Evolutionary conservation across 1,140 invertebrate species (phyloP).

Genomic region (Heliconius congener): DNA sequence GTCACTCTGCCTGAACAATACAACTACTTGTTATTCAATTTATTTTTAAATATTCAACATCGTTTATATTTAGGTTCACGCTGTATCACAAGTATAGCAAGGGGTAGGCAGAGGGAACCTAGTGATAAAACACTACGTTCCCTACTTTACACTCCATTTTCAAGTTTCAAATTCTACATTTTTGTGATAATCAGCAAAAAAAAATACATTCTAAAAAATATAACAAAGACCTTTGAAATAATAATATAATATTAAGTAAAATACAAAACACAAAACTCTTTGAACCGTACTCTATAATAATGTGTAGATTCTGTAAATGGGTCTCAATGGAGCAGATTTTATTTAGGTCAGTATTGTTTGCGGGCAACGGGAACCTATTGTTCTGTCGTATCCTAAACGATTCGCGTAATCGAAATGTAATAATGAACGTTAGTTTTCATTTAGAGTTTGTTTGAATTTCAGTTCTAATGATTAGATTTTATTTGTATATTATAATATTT

Average conservation of each 20-base stretch:
- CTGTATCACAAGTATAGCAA: too few species aligned
- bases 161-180: too few species aligned
- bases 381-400: slow-evolving; percentile 37
- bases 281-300: slow-evolving; percentile 10
- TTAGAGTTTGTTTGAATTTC: neutral
- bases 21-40: too few species aligned
- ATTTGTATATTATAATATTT: neutral
- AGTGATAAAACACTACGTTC: too few species aligned
- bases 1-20: too few species aligned
- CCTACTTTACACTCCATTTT: too few species aligned
- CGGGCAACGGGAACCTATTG: slow-evolving; percentile 39
- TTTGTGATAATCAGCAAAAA: too few species aligned
- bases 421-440: slow-evolving; percentile 13
- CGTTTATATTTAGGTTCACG: too few species aligned
- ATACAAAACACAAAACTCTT: neutral
- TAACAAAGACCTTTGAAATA: neutral
- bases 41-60: too few species aligned
- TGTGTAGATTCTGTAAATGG: slow-evolving; percentile 35
- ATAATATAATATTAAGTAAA: neutral
- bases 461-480: neutral
- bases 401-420: slow-evolving; percentile 39
- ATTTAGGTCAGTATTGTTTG: slow-evolving; percentile 44
- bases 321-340: slow-evolving; percentile 35
- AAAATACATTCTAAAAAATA: neutral
- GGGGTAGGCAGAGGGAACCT: too few species aligned